Evolutionary conservation across 2,113 vertebrate species (phyloP).

Genomic region (Embiotoca jacksoni): DNA sequence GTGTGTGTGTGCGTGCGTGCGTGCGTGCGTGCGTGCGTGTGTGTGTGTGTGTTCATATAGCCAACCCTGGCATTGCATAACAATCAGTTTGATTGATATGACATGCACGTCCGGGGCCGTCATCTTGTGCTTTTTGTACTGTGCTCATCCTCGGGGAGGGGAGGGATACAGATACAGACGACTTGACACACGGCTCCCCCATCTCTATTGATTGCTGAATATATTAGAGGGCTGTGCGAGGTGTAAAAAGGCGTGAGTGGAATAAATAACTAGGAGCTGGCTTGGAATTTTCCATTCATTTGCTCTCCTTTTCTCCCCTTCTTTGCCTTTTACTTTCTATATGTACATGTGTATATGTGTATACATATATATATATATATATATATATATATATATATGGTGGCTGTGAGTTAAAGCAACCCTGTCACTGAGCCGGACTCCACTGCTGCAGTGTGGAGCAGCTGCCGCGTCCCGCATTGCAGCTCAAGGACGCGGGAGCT

Average conservation of each 20-base stretch:
- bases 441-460: constrained; percentile 74
- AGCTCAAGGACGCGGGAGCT: constrained; percentile 75
- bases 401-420: constrained; percentile 20
- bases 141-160: constrained; percentile 21
- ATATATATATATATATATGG: not conserved
- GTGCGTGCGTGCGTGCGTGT: not conserved
- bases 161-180: constrained; percentile 30
- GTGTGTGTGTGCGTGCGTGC: not conserved
- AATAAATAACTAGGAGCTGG: constrained; percentile 68
- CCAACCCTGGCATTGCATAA: constrained; percentile 37
- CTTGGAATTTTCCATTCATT: constrained; percentile 75
- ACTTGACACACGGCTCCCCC: constrained; percentile 52
- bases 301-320: not conserved
- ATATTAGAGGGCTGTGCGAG: constrained; percentile 66
- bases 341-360: not conserved
- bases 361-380: not conserved
- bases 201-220: constrained; percentile 69
- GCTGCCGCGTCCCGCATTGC: constrained; percentile 83
- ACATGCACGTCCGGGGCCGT: constrained; percentile 54
- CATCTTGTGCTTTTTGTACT: constrained; percentile 49
- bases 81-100: constrained; percentile 62
- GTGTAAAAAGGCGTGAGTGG: constrained; percentile 73
- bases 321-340: not conserved
- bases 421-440: constrained; percentile 23
- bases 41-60: not conserved